Base-by-base conservation (phyloP, 2,797 vertebrate species). In the Pseudopleuronectes americanus region DNA sequence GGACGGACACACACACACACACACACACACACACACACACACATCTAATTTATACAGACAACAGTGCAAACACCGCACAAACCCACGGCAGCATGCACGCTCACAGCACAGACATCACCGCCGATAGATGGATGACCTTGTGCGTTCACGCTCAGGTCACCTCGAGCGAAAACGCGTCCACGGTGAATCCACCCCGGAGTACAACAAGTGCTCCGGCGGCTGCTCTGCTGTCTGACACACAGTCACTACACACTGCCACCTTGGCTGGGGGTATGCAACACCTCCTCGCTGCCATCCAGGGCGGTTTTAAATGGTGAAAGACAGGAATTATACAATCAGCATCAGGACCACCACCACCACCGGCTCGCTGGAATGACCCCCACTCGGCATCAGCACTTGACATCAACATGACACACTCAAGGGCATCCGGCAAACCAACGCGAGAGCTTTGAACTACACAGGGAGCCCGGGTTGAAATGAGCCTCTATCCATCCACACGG, bases 161-260 rank as follows among this genome's bases (percentile, higher is more conserved):
- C 84, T 62, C 77, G 59, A 60, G 64, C 47, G 23, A 69, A 74
- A 77, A 78, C 43, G 57, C 66, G 12, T 53, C 61, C 61, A 62
- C 48, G 51, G 58, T 12, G 48, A 61, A 67, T 77, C 49, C 74
- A 71, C 22, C 71, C 72, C 41, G 41, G 71, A 83, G 80, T 87
- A 92, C 91, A 92, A 93, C 91, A 93, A 93, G 92, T 92, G 92
- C 83, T 64, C 67, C 80, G 87, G 87, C 85, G 88, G 13, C 73
- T 19, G 43, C 43, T 19, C 43, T 45, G 43, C 43, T 19, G 79
- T 48, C 75, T 81, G 71, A 8, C 76, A 74, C 61, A 79, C 72
- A 75, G 67, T 61, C 77, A 67, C 78, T 49, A 62, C 55, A 38
- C 85, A 68, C 73, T 81, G 66, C 75, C 63, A 68, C 87, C 66